Evolutionary conservation across 2,113 vertebrate species (phyloP).

Genomic region (Todiramphus saurophagus): DNA sequence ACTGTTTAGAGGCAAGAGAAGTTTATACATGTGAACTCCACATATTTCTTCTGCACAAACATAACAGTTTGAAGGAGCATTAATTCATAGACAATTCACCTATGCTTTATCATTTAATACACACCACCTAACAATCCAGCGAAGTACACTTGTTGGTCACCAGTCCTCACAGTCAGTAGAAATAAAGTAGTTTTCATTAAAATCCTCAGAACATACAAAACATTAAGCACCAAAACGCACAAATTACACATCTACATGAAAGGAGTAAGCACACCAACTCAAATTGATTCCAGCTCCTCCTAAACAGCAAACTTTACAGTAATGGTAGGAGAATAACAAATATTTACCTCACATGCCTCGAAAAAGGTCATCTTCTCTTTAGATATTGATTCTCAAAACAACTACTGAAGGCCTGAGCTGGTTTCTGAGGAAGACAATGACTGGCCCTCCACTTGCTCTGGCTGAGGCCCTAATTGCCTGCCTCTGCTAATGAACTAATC

Average conservation of each 20-base stretch:
- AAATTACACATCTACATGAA: neutral
- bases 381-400: constrained; percentile 5
- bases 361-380: neutral
- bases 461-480: constrained; percentile 44
- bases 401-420: neutral
- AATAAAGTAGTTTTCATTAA: neutral
- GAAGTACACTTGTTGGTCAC: neutral
- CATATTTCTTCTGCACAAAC: neutral
- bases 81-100: neutral
- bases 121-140: neutral
- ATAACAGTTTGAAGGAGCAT: neutral
- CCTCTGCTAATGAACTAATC: constrained; percentile 64
- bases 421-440: neutral
- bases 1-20: neutral
- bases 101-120: neutral
- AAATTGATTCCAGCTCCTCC: neutral
- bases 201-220: neutral
- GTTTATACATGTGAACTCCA: neutral
- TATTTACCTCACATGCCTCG: neutral
- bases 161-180: neutral
- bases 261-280: neutral
- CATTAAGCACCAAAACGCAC: neutral
- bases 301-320: neutral
- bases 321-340: neutral
- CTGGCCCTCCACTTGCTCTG: neutral